Base-by-base conservation (phyloP, 2,888 invertebrate species). In the Himalopsyche kuldschensis region DNA sequence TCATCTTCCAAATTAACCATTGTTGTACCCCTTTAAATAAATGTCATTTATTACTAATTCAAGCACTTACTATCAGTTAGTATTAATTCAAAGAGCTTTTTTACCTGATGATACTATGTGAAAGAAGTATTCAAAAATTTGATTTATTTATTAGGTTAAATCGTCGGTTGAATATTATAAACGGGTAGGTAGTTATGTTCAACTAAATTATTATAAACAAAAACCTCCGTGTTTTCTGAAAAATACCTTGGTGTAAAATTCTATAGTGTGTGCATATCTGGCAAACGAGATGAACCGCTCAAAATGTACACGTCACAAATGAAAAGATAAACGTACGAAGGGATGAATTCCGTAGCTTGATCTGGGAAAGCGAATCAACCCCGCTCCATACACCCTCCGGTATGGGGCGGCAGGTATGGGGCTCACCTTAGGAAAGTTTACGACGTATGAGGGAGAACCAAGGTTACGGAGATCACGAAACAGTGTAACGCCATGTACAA, bases 401-500 rank as follows among this genome's bases (percentile, higher is more conserved):
- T 4, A 55, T 75, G 78, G 27, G 75, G 32, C 46, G 79, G 80
- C 69, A 20, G 79, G 75, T 46, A 75, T 79, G 80, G 82, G 79
- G 78, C 79, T 78, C 79, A 81, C 81, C 75, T 78, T 69, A 78
- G 82, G 75, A 79, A 83, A 83, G 55, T 85, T 85, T 85, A 85
- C 84, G 85, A 85, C 84, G 78, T 84, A 81, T 79, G 83, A 80
- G 55, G 55, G 55, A 55, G 81, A 81, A 80, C 79, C 85, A 82
- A 85, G 84, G 85, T 84, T 85, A 83, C 84, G 80, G 78, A 82
- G 81, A 82, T 85, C 84, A 85, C 82, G 82, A 79, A 84, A 78
- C 82, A 84, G 84, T 63, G 84, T 79, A 80, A 77, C 47, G 55
- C 63, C n/a, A 47, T 47, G 31, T 47, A 27, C 32, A 79, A 79